Conservation (phyloP, 2,888 invertebrate species). For the Gnatocerus cornutus region DNA sequence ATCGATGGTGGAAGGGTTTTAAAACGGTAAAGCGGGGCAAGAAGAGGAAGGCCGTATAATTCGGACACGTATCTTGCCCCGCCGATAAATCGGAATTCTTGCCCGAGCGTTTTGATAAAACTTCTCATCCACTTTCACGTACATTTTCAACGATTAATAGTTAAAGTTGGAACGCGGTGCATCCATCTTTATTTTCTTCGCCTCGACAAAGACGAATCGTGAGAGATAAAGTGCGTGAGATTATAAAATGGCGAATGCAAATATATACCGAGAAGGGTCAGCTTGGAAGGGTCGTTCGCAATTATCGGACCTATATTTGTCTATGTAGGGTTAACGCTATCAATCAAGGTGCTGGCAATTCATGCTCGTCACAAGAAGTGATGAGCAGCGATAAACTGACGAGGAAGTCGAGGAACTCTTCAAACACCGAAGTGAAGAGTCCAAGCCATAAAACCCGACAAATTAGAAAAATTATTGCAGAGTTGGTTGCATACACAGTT, state of each 20-base stretch:
- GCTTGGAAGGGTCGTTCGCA: slow-evolving; percentile 35
- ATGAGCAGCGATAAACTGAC: slow-evolving; percentile 44
- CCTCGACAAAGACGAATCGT: slow-evolving; percentile 51
- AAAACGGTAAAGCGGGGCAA: slow-evolving; percentile 61
- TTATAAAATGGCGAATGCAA: slow-evolving; percentile 48
- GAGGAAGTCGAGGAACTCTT: slow-evolving; percentile 15
- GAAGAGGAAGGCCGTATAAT: slow-evolving; percentile 62
- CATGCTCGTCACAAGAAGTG: slow-evolving; percentile 29
- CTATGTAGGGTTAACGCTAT: slow-evolving; percentile 35
- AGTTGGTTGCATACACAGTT: too few relatives aligned
- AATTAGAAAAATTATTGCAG: too few relatives aligned
- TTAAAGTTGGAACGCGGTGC: slow-evolving; percentile 44
- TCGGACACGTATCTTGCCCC: slow-evolving; percentile 65
- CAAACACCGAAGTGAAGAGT: slow-evolving; percentile 7
- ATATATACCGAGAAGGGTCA: slow-evolving; percentile 36
- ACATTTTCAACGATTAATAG: slow-evolving; percentile 49
- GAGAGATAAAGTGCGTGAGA: slow-evolving; percentile 52
- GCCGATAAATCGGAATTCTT: slow-evolving; percentile 64
- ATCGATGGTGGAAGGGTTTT: slow-evolving; percentile 56
- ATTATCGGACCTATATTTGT: slow-evolving; percentile 47
- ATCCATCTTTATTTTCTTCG: slow-evolving; percentile 44
- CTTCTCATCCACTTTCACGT: slow-evolving; percentile 48
- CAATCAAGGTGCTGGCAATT: slow-evolving; percentile 40
- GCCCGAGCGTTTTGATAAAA: slow-evolving; percentile 49
- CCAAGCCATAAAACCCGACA: not conserved